Conservation (phyloP, 2,888 invertebrate species). For the Brenthis daphne region DNA sequence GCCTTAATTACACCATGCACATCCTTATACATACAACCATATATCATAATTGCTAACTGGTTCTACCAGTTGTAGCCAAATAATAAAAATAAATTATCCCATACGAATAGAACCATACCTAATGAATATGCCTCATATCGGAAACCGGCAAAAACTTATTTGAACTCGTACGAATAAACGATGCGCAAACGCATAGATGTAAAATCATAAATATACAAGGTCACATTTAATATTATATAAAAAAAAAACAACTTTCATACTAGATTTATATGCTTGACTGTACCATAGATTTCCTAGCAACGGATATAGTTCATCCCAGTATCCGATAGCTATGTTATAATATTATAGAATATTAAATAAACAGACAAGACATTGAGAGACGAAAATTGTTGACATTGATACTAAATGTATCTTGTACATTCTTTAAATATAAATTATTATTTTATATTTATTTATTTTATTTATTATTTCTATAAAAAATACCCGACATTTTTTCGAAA, state of each 20-base stretch:
- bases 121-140: no score
- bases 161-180: neutral
- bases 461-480: no score
- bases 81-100: no score
- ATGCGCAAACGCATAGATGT: neutral
- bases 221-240: neutral
- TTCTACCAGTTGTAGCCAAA: no score
- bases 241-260: neutral
- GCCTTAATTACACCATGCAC: no score
- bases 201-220: neutral
- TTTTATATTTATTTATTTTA: no score
- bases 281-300: constrained; percentile 26
- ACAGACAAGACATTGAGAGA: constrained; percentile 14
- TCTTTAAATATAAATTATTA: no score
- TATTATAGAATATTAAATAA: constrained; percentile 11
- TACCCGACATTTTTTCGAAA: no score
- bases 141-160: no score
- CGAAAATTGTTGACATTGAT: neutral
- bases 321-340: constrained; percentile 10
- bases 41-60: no score
- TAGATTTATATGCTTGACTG: constrained; percentile 1
- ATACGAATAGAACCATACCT: no score
- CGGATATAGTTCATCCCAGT: constrained; percentile 24
- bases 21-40: no score
- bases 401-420: neutral